Evolutionary conservation across 2,113 vertebrate genomes (phyloP), one percentile per base, ranked within the genome.

Genomic region (Lycocorax pyrrhopterus): DNA sequence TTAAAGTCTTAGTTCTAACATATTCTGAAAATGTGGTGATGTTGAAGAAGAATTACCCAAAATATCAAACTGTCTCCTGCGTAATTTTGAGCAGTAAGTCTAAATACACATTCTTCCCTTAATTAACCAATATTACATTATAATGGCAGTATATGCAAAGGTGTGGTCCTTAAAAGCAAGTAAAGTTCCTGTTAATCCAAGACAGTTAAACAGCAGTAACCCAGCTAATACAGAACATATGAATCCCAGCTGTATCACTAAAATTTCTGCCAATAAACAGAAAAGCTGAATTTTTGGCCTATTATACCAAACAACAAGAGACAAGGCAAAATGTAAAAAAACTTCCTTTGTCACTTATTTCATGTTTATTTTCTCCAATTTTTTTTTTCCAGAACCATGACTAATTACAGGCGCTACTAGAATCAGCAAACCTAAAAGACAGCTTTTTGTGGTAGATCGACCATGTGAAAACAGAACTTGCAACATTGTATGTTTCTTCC

Each of bases 141-240:
- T 52, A 84, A 81, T 78, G 37, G 91, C 60, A 80, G 52, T 44
- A 43, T 41, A 92, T 19, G 37, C 16, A 95, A 75, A 89, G 39
- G 71, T 82, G 60, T 33, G 60, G n/a, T 73, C 93, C 35, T 92
- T 75, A 75, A 87, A 86, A 71, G 27, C 53, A 94, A 93, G 35
- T 32, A 8, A 92, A 93, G 32, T 84, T 96, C 90, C 92, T 97
- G 53, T 84, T 94, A 87, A 95, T 93, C 67, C 86, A 90, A 83
- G 64, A 69, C 37, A 32, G 64, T 73, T 90, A 95, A 93, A 95
- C 14, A 91, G 83, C 88, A 96, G 62, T 85, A 90, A 81, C 64
- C 88, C 43, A 32, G 43, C 43, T 90, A 89, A 91, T 23, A 75
- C 2, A 4, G 55, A 95, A 82, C 72, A 93, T 63, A 81, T 43